Evolutionary conservation across 2,888 invertebrate species (phyloP).

Genomic region (Eudemis profundana): DNA sequence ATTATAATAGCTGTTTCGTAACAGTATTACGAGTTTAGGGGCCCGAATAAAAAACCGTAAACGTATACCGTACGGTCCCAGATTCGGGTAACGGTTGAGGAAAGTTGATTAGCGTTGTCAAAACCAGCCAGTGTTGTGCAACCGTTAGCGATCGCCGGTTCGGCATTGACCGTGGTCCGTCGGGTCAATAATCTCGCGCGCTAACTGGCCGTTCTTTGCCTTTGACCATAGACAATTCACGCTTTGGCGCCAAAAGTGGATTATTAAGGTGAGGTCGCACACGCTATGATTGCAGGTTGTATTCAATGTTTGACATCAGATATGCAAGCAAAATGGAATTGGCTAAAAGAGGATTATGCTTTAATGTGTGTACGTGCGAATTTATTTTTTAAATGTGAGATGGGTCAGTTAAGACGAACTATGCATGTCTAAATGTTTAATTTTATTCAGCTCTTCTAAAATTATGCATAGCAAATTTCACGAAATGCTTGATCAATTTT

Average conservation of each 20-base stretch:
- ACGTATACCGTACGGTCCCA: constrained; percentile 79
- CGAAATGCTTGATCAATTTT: too few species aligned
- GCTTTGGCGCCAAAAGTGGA: not conserved
- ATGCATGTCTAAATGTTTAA: too few species aligned
- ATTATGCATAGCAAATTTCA: too few species aligned
- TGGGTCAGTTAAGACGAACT: too few species aligned
- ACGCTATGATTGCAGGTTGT: too few species aligned
- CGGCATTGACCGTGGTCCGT: constrained; percentile 53
- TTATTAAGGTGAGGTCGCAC: too few species aligned
- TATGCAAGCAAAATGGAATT: too few species aligned
- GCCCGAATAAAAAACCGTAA: constrained; percentile 71
- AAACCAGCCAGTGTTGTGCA: constrained; percentile 63
- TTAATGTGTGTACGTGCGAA: too few species aligned
- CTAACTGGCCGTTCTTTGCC: constrained; percentile 35
- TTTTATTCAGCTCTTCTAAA: too few species aligned
- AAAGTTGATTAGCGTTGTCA: constrained; percentile 81
- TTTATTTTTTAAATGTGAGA: too few species aligned
- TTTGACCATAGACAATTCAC: constrained; percentile 34
- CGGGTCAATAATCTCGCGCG: constrained; percentile 40
- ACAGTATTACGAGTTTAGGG: constrained; percentile 79
- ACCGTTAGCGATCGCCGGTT: constrained; percentile 57
- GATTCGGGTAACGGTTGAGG: constrained; percentile 77
- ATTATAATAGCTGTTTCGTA: constrained; percentile 76
- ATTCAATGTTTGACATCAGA: too few species aligned
- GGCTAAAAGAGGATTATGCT: too few species aligned